A percentile compares a stretch with the other conserved stretches of the same genome.
Conservation (phyloP, 1,140 invertebrate genomes). For the Cotesia chilonis region DNA sequence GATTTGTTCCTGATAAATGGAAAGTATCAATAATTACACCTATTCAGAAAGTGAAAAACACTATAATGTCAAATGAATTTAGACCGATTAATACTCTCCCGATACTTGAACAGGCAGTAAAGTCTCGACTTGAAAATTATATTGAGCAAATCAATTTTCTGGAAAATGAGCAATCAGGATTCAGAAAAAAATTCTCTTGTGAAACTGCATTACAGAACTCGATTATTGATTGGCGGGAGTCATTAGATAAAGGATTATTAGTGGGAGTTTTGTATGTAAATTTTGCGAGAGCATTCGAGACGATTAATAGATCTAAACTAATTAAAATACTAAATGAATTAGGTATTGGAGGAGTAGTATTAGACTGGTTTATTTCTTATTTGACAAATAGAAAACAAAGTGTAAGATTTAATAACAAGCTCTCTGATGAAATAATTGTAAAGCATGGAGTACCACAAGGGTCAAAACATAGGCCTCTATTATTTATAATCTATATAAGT, state of each 20-base stretch:
- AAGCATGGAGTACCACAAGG: constrained; percentile 32
- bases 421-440: too few species aligned
- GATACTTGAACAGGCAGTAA: constrained; percentile 26
- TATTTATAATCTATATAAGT: constrained; percentile 36
- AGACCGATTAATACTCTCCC: constrained; percentile 42
- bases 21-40: constrained; percentile 39
- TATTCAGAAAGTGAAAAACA: constrained; percentile 38
- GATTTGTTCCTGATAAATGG: constrained; percentile 30
- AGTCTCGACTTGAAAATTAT: constrained; percentile 27
- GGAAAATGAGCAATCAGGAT: constrained; percentile 33
- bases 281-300: constrained; percentile 39
- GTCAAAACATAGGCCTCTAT: constrained; percentile 16
- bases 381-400: constrained; percentile 8
- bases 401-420: too few species aligned
- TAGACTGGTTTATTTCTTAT: constrained; percentile 32
- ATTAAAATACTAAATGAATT: constrained; percentile 27
- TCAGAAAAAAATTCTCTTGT: constrained; percentile 27
- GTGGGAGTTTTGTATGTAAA: constrained; percentile 28
- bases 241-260: constrained; percentile 9
- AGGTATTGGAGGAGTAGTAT: constrained; percentile 28
- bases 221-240: constrained; percentile 19
- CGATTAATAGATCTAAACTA: constrained; percentile 28
- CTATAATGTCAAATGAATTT: constrained; percentile 35
- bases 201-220: constrained; percentile 26
- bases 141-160: constrained; percentile 28